Evolutionary conservation across 1,140 invertebrate species (phyloP).

Genomic region (Argopecten irradians): DNA sequence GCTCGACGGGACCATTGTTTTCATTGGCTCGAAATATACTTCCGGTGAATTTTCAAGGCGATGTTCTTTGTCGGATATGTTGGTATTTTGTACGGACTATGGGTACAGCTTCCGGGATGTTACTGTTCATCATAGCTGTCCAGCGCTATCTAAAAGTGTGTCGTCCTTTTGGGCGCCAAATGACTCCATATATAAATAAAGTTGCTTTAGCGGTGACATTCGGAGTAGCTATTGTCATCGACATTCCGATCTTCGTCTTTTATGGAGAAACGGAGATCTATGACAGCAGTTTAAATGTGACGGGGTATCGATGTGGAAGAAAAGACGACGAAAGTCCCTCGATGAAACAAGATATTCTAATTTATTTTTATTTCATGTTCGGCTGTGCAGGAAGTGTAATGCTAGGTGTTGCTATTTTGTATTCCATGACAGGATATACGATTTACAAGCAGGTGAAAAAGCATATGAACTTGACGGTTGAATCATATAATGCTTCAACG

Average conservation of each 20-base stretch:
- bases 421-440: neutral
- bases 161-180: slow-evolving; percentile 39
- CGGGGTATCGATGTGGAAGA: neutral
- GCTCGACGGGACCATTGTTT: neutral
- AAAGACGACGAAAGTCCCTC: neutral
- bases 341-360: neutral
- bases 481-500: neutral
- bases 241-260: slow-evolving; percentile 19
- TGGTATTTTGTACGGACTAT: neutral
- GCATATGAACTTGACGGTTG: neutral
- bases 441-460: neutral
- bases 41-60: neutral
- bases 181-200: slow-evolving; percentile 29
- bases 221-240: slow-evolving; percentile 14
- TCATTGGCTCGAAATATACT: neutral
- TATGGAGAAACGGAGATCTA: slow-evolving; percentile 29
- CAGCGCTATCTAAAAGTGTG: slow-evolving; percentile 39
- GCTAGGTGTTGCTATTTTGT: neutral
- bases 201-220: slow-evolving; percentile 20
- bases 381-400: neutral
- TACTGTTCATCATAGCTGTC: slow-evolving; percentile 25
- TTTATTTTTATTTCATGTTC: slow-evolving; percentile 6
- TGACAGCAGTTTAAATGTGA: neutral
- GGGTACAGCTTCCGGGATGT: neutral
- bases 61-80: neutral